These are phyloP conservation scores for Lagopus leucura DNA, from an alignment of 2,113 vertebrate species.

Conservation along the genomic window DNA sequence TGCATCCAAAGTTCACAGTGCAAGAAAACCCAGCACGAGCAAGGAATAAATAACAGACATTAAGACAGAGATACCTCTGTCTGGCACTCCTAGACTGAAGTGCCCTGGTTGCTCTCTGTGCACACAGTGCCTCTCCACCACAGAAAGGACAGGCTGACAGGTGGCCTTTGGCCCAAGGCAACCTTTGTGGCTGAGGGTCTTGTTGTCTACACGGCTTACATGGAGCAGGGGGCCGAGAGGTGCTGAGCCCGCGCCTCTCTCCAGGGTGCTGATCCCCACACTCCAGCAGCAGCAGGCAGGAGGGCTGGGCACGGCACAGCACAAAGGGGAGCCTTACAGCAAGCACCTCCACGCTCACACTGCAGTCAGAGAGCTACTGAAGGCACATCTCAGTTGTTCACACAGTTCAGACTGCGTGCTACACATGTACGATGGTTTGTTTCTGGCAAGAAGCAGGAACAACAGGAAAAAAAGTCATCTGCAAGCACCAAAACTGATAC, in stretches of 20 bases:
- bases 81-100: background rate
- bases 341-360: background rate
- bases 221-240: background rate
- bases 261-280: background rate
- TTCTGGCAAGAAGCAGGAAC: background rate
- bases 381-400: accelerated
- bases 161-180: background rate
- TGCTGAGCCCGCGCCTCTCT: background rate
- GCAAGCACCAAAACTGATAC: background rate
- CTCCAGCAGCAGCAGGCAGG: no score
- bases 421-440: accelerated
- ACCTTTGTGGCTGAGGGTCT: background rate
- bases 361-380: accelerated
- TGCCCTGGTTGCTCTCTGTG: background rate
- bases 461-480: background rate
- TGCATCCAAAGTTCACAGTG: background rate
- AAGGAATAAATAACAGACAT: background rate
- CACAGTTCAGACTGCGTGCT: background rate
- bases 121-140: background rate
- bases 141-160: background rate
- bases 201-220: accelerated
- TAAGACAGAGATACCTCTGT: background rate
- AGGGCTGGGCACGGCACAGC: accelerated
- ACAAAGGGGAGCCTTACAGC: accelerated
- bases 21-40: background rate